Evolutionary conservation across 2,888 invertebrate species (phyloP), one percentile per base, ranked within the genome.

Genomic region (Pristionchus entomophagus): DNA sequence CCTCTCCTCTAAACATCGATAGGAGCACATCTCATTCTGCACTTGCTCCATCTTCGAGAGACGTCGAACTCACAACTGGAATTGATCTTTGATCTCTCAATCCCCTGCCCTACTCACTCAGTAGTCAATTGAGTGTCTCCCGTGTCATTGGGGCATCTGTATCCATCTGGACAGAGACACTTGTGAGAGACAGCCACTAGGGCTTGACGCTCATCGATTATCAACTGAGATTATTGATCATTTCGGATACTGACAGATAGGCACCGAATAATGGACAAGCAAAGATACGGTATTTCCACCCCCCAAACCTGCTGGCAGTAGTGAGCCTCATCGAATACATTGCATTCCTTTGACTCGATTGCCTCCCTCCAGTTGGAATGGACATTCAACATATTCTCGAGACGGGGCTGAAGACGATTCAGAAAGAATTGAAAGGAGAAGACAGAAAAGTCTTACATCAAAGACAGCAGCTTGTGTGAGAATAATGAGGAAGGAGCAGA

Each of bases 61-160:
- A 41, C 26, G n/a, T 73, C 73, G 56, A 41, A 85, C 3, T 85
- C 85, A 22, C 85, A 85, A 10, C 85, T 85, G 85, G 45, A 51
- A 19, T 14, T 51, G 19, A 45, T 32, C 49, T 51, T 51, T 41
- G 80, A 80, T 41, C 45, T 73, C 38, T 73, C 41, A 22, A 2
- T 41, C 0, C 41, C 14, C 3, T 19, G 0, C 12, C 12, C 12
- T 22, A 49, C 85, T 77, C 12, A 85, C 85, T 51, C 35, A 29
- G 85, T 85, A 10, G 51, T 73, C 85, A 85, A 38, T 73, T 51
- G 35, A 17, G 85, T 85, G 49, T 85, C 85, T 17, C 12, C 29
- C 14, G 80, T 77, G n/a, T 85, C 80, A 19, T 38, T 26, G 38
- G 85, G 85, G 32, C 85, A 85, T 59, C 78, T 10, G 32, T 80